Base-by-base conservation (phyloP, 2,113 vertebrate species). In the Amphiprion ocellaris region DNA sequence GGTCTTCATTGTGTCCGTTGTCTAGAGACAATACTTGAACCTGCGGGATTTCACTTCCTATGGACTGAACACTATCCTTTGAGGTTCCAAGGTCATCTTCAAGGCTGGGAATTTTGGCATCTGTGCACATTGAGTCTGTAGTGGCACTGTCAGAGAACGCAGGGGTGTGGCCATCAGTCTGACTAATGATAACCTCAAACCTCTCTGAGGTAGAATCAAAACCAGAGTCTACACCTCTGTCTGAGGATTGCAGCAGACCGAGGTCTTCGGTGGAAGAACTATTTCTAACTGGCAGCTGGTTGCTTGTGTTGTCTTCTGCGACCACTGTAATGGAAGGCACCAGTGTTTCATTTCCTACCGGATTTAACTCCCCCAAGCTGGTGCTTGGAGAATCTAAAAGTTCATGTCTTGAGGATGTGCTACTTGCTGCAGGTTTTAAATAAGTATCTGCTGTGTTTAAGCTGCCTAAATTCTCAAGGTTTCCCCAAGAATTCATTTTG, bases 41-140 rank as follows among this genome's bases (percentile, higher is more conserved):
- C 58, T 75, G 74, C 12, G 77, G 60, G 14, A 94, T 95, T 67
- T 96, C 92, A 1, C 69, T 49, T 74, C 24, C 91, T 28, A 55
- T 10, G 0, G 17, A 78, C 70, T 15, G 83, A 17, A 64, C 44
- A 10, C 28, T 33, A 0, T 66, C 66, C 4, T 89, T 90, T 65
- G 89, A 89, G 87, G 72, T 74, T 82, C 33, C 70, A 21, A 81
- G 59, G 71, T 91, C 67, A 52, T 90, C 90, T 74, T 89, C 89
- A 83, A 85, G 19, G 50, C 90, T 90, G 15, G 87, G 83, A 66
- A 90, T 91, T 93, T 95, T 95, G 94, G 95, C 94, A 93, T 93
- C 89, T 44, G 63, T 88, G 52, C 92, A 93, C 10, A 90, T 83
- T 12, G 84, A 85, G 73, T 94, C 94, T 72, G 14, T 60, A 11